Percentiles rank a stretch among this genome's conserved stretches.
phyloP scores from a whole-genome alignment of 2,797 vertebrate genomes.

The Siniperca obscura region DNA sequence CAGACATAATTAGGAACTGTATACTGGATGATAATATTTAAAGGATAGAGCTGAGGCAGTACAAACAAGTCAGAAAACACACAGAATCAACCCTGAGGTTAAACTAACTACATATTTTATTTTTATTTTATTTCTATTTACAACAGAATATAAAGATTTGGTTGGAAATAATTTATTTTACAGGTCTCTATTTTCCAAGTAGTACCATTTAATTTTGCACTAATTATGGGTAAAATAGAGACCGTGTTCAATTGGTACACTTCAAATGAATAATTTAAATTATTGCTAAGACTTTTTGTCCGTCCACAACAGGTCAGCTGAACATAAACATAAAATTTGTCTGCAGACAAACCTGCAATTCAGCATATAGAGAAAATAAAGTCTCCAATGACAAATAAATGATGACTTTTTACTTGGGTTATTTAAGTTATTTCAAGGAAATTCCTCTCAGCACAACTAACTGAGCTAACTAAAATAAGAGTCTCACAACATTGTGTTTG shows the following conservation, averaged over 20 bases:
- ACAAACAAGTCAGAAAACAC: neutral
- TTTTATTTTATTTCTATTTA: too few relatives aligned
- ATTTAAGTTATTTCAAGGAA: neutral
- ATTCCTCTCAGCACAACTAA: neutral
- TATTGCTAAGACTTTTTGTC: neutral
- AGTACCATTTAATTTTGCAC: neutral
- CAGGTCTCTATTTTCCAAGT: neutral
- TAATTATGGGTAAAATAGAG: neutral
- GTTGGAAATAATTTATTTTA: neutral
- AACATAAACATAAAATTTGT: neutral
- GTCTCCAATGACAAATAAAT: too few relatives aligned
- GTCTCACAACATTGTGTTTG: neutral
- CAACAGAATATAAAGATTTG: neutral
- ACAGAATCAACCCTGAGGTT: neutral
- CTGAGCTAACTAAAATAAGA: neutral
- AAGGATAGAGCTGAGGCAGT: neutral
- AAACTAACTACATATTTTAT: too few relatives aligned
- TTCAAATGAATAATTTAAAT: neutral
- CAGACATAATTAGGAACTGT: neutral
- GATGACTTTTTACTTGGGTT: too few relatives aligned
- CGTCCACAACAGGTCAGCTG: neutral
- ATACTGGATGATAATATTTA: neutral
- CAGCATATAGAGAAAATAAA: too few relatives aligned
- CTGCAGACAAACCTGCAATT: too few relatives aligned
- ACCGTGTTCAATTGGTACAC: neutral